A percentile compares a stretch with the other conserved stretches of the same genome.
Conservation (phyloP, 2,888 invertebrate genomes). For the Lepidochrysops patricia region DNA sequence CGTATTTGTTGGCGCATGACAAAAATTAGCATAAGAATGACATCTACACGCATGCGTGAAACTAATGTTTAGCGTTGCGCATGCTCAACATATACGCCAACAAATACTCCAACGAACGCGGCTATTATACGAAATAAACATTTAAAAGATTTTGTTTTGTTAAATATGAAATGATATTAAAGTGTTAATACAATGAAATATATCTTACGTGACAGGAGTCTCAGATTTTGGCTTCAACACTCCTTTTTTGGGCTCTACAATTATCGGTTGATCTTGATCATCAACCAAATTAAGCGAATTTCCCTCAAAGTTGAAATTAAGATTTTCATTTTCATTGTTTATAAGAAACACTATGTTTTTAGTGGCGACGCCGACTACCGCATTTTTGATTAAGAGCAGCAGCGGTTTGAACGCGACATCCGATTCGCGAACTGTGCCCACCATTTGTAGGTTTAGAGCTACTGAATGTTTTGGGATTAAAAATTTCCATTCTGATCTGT, state of each 20-base stretch:
- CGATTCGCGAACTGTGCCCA: constrained; percentile 78
- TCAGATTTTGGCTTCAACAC: constrained; percentile 59
- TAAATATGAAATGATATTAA: too few species aligned
- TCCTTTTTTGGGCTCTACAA: constrained; percentile 67
- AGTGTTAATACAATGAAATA: not conserved
- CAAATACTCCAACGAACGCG: too few species aligned
- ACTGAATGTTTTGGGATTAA: constrained; percentile 73
- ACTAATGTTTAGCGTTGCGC: too few species aligned
- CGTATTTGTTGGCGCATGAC: too few species aligned
- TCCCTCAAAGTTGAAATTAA: constrained; percentile 70
- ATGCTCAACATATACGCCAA: too few species aligned
- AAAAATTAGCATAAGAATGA: too few species aligned
- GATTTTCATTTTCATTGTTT: constrained; percentile 69
- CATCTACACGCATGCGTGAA: too few species aligned
- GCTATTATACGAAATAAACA: not conserved
- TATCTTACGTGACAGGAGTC: constrained; percentile 66
- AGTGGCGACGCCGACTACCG: constrained; percentile 73
- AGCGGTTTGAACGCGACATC: constrained; percentile 74
- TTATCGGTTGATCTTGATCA: constrained; percentile 67
- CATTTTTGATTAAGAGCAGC: constrained; percentile 75
- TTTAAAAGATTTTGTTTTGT: not conserved
- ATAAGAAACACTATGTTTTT: constrained; percentile 55
- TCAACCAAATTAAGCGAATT: constrained; percentile 72
- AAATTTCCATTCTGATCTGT: constrained; percentile 80
- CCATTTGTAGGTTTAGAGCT: constrained; percentile 73